Percentiles rank a stretch among this genome's conserved stretches.
Conservation (phyloP, 2,888 invertebrate genomes). For the Schizotus pectinicornis region DNA sequence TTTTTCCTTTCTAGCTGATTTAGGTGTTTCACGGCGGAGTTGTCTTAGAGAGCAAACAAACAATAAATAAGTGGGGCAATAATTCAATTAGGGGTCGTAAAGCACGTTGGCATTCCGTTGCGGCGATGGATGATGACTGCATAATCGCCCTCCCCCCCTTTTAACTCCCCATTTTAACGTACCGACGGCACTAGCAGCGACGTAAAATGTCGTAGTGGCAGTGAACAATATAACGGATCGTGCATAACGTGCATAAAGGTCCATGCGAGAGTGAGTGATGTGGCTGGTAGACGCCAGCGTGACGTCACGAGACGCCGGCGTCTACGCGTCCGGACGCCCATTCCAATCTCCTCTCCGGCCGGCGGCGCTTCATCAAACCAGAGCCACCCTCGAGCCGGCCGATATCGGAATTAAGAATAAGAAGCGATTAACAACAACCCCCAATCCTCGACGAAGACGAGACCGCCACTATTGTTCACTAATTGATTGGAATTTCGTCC, state of each 20-base stretch:
- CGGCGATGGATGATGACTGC: not conserved
- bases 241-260: slow-evolving; percentile 46
- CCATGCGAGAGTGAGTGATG: slow-evolving; percentile 48
- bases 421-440: no score
- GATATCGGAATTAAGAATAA: no score
- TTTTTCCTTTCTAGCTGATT: no score
- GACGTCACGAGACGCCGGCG: slow-evolving; percentile 54
- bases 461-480: no score
- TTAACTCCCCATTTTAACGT: no score
- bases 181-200: not conserved
- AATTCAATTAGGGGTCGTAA: not conserved
- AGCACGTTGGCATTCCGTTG: not conserved
- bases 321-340: slow-evolving; percentile 45
- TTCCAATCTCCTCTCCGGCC: slow-evolving; percentile 12
- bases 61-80: not conserved
- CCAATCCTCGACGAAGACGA: no score
- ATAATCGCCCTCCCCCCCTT: no score
- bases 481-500: no score
- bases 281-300: slow-evolving; percentile 51
- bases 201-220: not conserved
- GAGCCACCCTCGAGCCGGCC: not conserved
- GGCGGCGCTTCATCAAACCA: slow-evolving; percentile 14
- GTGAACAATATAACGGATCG: slow-evolving; percentile 43
- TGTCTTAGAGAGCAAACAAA: not conserved
- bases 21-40: no score